A percentile compares a stretch with the other conserved stretches of the same genome.
Conservation (phyloP, 2,888 invertebrate species). For the Drosophila kambysellisi region DNA sequence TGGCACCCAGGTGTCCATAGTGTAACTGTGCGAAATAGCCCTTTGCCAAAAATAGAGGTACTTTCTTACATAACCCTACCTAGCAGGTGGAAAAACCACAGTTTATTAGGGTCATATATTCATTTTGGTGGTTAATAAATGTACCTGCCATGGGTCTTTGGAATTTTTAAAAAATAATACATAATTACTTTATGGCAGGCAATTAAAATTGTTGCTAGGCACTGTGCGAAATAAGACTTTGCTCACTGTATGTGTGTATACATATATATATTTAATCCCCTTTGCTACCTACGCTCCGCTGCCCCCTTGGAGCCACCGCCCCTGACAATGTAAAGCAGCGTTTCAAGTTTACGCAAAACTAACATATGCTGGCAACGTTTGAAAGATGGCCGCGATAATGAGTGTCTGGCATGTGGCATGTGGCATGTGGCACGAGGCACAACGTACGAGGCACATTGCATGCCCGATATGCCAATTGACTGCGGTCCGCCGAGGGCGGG, state of each 20-base stretch:
- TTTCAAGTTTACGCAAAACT: conserved; percentile 79
- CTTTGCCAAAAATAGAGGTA: too few relatives aligned
- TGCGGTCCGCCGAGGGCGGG: background rate
- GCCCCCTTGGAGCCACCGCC: conserved; percentile 1
- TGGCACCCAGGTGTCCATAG: too few relatives aligned
- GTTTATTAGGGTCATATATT: too few relatives aligned
- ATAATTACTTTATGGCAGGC: too few relatives aligned
- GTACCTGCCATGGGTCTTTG: too few relatives aligned
- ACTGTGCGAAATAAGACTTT: too few relatives aligned
- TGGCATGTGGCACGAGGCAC: background rate
- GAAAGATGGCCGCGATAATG: conserved; percentile 78
- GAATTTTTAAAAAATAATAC: too few relatives aligned
- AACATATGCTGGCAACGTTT: conserved; percentile 79
- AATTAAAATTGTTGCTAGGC: too few relatives aligned
- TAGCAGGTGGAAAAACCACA: too few relatives aligned
- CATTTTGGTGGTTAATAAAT: too few relatives aligned
- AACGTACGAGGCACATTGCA: background rate
- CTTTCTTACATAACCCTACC: too few relatives aligned
- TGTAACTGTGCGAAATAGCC: too few relatives aligned
- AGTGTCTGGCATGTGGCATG: conserved; percentile 30
- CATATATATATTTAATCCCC: conserved; percentile 14
- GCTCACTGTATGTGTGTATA: conserved; percentile 6
- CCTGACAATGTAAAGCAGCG: conserved; percentile 68
- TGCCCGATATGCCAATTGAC: conserved; percentile 49
- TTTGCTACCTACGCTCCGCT: conserved; percentile 4